Conservation (phyloP, 2,888 invertebrate species). For the Chymomyza amoena region DNA sequence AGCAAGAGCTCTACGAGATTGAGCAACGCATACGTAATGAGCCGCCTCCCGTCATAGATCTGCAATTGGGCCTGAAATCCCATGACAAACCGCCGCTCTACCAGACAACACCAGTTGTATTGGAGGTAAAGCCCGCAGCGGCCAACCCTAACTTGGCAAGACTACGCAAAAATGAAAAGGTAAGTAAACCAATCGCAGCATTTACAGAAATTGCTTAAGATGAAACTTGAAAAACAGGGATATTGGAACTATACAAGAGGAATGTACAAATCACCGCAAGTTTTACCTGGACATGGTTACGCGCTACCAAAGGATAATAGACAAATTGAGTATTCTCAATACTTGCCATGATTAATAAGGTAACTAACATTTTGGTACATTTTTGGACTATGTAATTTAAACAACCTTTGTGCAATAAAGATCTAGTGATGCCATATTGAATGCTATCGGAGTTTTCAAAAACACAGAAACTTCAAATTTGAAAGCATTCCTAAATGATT, state of each 20-base stretch:
- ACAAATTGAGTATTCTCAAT: slow-evolving; percentile 66
- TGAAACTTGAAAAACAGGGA: slow-evolving; percentile 42
- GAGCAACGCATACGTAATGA: slow-evolving; percentile 73
- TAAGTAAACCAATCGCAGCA: slow-evolving; percentile 1
- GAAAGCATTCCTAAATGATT: too few relatives aligned
- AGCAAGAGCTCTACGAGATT: slow-evolving; percentile 76
- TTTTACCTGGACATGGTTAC: slow-evolving; percentile 54
- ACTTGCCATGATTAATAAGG: slow-evolving; percentile 59
- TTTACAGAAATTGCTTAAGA: slow-evolving; percentile 2
- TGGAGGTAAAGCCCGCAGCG: slow-evolving; percentile 49
- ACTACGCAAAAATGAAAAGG: slow-evolving; percentile 34
- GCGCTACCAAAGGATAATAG: slow-evolving; percentile 38
- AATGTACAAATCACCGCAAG: slow-evolving; percentile 59
- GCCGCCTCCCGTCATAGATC: slow-evolving; percentile 74
- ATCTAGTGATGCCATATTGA: too few relatives aligned
- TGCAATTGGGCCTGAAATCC: slow-evolving; percentile 60
- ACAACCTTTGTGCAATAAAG: too few relatives aligned
- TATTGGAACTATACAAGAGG: slow-evolving; percentile 61
- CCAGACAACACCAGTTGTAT: slow-evolving; percentile 28
- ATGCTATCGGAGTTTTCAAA: too few relatives aligned
- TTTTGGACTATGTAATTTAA: neutral
- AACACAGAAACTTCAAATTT: too few relatives aligned
- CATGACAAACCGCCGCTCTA: slow-evolving; percentile 33
- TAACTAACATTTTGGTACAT: neutral
- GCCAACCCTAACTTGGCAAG: neutral